Conservation (phyloP, 1,140 invertebrate genomes). For the Thaumatotibia leucotreta region DNA sequence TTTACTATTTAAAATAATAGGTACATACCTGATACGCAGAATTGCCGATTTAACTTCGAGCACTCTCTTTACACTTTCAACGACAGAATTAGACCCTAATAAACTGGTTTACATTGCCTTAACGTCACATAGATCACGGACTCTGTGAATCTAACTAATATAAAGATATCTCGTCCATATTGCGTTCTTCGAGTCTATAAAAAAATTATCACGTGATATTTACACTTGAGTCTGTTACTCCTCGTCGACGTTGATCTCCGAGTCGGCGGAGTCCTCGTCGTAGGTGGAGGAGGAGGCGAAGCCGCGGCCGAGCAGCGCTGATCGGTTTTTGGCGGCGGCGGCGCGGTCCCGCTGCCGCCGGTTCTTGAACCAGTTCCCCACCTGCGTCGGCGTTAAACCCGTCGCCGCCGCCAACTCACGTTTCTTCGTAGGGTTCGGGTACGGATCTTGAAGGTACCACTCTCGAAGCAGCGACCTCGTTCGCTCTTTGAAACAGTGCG, state of each 20-base stretch:
- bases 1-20: conserved; percentile 32
- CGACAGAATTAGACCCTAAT: conserved; percentile 46
- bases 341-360: conserved; percentile 97
- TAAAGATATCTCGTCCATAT: conserved; percentile 40
- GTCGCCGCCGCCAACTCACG: conserved; percentile 97
- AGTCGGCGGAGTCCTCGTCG: conserved; percentile 72
- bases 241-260: conserved; percentile 73
- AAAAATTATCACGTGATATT: conserved; percentile 41
- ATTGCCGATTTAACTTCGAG: conserved; percentile 42
- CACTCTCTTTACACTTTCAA: conserved; percentile 60
- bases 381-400: conserved; percentile 98
- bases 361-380: conserved; percentile 99
- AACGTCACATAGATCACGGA: conserved; percentile 53
- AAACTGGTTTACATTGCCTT: conserved; percentile 52
- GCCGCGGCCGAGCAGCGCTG: conserved; percentile 73
- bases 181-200: conserved; percentile 27
- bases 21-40: conserved; percentile 61
- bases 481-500: conserved; percentile 99
- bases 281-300: conserved; percentile 71
- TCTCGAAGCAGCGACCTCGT: conserved; percentile 96
- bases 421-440: conserved; percentile 99
- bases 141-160: conserved; percentile 33
- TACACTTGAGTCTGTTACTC: conserved; percentile 62
- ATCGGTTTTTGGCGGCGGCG: conserved; percentile 99
- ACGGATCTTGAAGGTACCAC: conserved; percentile 99